A percentile compares a stretch with the other conserved stretches of the same genome.
These are phyloP conservation scores for Sminthopsis crassicaudata DNA, from an alignment of 2,113 vertebrate species.

Conservation along the genomic window DNA sequence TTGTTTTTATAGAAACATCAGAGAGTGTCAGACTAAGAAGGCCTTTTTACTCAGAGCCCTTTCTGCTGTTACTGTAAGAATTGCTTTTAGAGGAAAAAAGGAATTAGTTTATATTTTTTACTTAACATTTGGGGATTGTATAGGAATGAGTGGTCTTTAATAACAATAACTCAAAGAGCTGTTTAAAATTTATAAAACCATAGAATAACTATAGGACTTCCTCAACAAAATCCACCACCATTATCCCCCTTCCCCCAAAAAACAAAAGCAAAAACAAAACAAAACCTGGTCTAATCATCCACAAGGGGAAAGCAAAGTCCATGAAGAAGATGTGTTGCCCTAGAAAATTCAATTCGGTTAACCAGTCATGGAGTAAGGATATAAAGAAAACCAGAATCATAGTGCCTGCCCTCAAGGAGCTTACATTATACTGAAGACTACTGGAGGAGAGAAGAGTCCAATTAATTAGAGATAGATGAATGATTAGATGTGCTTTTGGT, in stretches of 20 bases:
- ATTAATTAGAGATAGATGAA: not conserved
- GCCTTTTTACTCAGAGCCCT: not conserved
- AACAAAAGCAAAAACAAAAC: too few relatives aligned
- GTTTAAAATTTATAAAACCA: not conserved
- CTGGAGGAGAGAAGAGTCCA: not conserved
- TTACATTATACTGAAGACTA: not conserved
- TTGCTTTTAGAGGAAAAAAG: not conserved
- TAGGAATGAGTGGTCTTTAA: not conserved
- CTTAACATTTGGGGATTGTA: not conserved
- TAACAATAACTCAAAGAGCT: not conserved
- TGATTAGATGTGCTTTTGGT: not conserved
- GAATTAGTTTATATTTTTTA: not conserved
- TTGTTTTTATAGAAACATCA: not conserved
- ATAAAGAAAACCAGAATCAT: not conserved
- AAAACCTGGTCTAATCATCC: not conserved
- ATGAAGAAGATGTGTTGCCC: not conserved
- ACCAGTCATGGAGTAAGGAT: not conserved
- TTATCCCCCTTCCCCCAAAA: too few relatives aligned
- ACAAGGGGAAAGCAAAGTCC: not conserved
- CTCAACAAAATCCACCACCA: not conserved
- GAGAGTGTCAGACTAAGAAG: not conserved
- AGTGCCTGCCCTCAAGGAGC: not conserved
- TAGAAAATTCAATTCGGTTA: not conserved
- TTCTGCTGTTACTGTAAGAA: not conserved
- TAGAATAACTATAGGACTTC: not conserved